Base-by-base conservation (phyloP, 2,888 invertebrate species). In the Phasia obesa region DNA sequence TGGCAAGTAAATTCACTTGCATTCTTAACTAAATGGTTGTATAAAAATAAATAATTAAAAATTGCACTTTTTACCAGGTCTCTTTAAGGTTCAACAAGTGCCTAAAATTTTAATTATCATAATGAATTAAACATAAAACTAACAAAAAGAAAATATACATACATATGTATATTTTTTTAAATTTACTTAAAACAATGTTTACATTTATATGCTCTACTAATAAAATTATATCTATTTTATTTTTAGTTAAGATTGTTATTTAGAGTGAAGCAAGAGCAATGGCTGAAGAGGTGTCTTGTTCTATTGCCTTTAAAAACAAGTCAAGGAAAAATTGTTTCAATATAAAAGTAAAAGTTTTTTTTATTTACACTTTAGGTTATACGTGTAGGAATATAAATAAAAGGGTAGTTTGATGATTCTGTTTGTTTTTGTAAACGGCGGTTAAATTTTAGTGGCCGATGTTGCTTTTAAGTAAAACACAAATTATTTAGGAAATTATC, bases 181-280 rank as follows among this genome's bases (percentile, higher is more conserved):
- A 70, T 49, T 19, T 15, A 47, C 17, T 65, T 57, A 21, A 19
- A 13, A 25, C 42, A 44, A n/a, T 31, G 15, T 53, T 25, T 51
- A 60, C 31, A 25, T 67, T 75, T 70, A 42, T 47, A 79, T 83
- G 77, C 79, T 83, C 77, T 83, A 75, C 47, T 83, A 75, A 79
- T 27, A 71, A 57, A 19, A 55, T 42, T 64, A 57, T 51, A 57
- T 51, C 55, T 44, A 35, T 35, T 35, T 35, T n/a, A n/a, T n/a
- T 44, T 67, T 49, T n/a, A 27, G 27, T 38, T 31, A 15, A 7
- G 4, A 19, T 42, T 53, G 38, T 51, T 65, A 55, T 75, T 2
- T 79, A 64, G 79, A 75, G 76, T 81, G 81, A 38, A 73, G 35
- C 44, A 47, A 64, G 44, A 11, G 9, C 11, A 17, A 47, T 55